These are phyloP conservation scores for Erpetoichthys calabaricus DNA, from an alignment of 2,797 vertebrate species.

Conservation along the genomic window DNA sequence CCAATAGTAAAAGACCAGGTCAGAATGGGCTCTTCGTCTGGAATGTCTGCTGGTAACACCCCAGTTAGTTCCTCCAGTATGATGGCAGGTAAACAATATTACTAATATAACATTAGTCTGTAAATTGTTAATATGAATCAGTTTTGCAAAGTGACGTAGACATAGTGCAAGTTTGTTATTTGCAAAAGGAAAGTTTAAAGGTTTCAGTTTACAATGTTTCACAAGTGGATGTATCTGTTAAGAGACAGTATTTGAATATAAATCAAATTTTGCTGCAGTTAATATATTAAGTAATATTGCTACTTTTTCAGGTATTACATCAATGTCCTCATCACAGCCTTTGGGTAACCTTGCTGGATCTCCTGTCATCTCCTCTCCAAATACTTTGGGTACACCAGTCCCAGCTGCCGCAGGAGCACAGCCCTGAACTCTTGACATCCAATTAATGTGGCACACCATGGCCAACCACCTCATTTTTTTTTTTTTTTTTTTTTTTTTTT, in stretches of 20 bases:
- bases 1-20: conserved; percentile 71
- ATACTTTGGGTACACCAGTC: conserved; percentile 64
- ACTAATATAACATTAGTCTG: too few relatives aligned
- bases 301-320: conserved; percentile 52
- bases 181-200: too few relatives aligned
- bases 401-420: conserved; percentile 59
- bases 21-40: conserved; percentile 51
- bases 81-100: conserved; percentile 52
- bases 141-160: neutral
- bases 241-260: too few relatives aligned
- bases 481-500: conserved; percentile 1
- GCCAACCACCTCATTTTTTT: conserved; percentile 20
- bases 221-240: too few relatives aligned
- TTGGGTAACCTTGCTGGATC: conserved; percentile 64
- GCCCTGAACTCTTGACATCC: conserved; percentile 50
- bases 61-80: conserved; percentile 74
- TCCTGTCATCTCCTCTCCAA: conserved; percentile 66
- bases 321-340: conserved; percentile 68
- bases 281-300: too few relatives aligned
- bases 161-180: too few relatives aligned
- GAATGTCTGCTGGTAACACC: conserved; percentile 53
- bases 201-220: too few relatives aligned
- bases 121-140: too few relatives aligned
- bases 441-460: conserved; percentile 6
- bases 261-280: too few relatives aligned